phyloP scores from a whole-genome alignment of 2,888 invertebrate species.

The Timema podura region DNA sequence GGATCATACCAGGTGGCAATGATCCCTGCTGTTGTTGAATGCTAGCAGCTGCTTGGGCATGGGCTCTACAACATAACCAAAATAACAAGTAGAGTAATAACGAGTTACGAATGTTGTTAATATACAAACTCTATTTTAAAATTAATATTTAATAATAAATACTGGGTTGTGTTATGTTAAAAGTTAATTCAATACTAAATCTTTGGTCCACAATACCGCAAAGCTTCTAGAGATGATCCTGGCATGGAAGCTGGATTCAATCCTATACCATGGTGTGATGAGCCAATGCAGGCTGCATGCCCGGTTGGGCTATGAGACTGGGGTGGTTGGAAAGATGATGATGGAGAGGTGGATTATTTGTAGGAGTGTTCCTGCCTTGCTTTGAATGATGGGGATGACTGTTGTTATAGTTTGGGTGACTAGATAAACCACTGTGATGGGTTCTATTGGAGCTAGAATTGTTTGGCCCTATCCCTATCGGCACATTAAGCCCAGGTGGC shows the following conservation, averaged over 20 bases:
- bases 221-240: slow-evolving; percentile 64
- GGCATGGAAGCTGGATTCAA: slow-evolving; percentile 45
- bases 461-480: slow-evolving; percentile 19
- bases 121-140: neutral
- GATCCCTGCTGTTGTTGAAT: slow-evolving; percentile 28
- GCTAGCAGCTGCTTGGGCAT: slow-evolving; percentile 66
- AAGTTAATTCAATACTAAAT: slow-evolving; percentile 4
- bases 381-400: slow-evolving; percentile 58
- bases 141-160: neutral
- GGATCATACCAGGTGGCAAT: slow-evolving; percentile 22
- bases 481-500: slow-evolving; percentile 18
- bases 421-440: slow-evolving; percentile 19
- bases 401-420: slow-evolving; percentile 23
- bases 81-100: neutral
- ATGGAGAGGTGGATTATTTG: slow-evolving; percentile 11
- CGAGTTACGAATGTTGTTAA: neutral
- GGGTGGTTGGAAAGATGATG: slow-evolving; percentile 28
- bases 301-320: slow-evolving; percentile 51
- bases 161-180: no score
- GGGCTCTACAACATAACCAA: slow-evolving; percentile 48
- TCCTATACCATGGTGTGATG: slow-evolving; percentile 45
- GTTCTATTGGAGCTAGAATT: slow-evolving; percentile 11
- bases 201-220: slow-evolving; percentile 40
- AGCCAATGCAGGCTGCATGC: slow-evolving; percentile 56
- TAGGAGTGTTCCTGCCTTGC: slow-evolving; percentile 50